phyloP scores from a whole-genome alignment of 2,113 vertebrate genomes.

The Rhinolophus sinicus region DNA sequence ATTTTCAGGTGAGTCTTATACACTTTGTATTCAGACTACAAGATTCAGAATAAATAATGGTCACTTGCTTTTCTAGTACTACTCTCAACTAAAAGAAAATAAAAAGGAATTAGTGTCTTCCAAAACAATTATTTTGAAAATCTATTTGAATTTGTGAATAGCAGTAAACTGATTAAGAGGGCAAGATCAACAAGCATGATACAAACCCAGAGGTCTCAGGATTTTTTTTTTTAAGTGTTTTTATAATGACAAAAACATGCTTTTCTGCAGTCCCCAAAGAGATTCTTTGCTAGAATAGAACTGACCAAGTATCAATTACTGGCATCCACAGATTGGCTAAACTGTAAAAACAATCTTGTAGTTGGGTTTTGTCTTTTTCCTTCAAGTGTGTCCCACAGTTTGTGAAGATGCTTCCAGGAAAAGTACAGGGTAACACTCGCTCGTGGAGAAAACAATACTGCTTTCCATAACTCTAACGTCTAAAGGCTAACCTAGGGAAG shows the following conservation, averaged over 20 bases:
- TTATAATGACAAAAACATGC: slow-evolving; percentile 64
- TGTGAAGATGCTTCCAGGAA: slow-evolving; percentile 33
- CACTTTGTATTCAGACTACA: neutral
- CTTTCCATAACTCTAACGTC: slow-evolving; percentile 45
- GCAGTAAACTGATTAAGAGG: slow-evolving; percentile 17
- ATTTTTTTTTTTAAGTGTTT: slow-evolving; percentile 17
- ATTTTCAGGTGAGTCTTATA: slow-evolving; percentile 2
- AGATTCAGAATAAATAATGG: slow-evolving; percentile 55
- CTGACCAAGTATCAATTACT: slow-evolving; percentile 56
- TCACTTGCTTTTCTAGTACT: neutral
- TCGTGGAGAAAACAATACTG: neutral
- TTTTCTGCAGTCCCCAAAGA: slow-evolving; percentile 39
- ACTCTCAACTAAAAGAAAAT: slow-evolving; percentile 6
- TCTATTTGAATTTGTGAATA: slow-evolving; percentile 36
- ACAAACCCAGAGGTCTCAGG: slow-evolving; percentile 4
- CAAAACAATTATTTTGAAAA: slow-evolving; percentile 38
- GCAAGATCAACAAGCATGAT: slow-evolving; percentile 46
- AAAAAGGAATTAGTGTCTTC: slow-evolving; percentile 34
- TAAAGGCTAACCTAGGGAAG: slow-evolving; percentile 42
- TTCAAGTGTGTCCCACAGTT: slow-evolving; percentile 43
- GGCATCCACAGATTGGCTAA: slow-evolving; percentile 48
- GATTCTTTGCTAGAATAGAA: slow-evolving; percentile 56
- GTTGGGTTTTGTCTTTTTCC: neutral
- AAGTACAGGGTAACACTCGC: neutral
- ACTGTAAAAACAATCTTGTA: slow-evolving; percentile 31